Evolutionary conservation across 1,140 invertebrate species (phyloP), one percentile per base, ranked within the genome.

Genomic region (Caenorhabditis briggsae): DNA sequence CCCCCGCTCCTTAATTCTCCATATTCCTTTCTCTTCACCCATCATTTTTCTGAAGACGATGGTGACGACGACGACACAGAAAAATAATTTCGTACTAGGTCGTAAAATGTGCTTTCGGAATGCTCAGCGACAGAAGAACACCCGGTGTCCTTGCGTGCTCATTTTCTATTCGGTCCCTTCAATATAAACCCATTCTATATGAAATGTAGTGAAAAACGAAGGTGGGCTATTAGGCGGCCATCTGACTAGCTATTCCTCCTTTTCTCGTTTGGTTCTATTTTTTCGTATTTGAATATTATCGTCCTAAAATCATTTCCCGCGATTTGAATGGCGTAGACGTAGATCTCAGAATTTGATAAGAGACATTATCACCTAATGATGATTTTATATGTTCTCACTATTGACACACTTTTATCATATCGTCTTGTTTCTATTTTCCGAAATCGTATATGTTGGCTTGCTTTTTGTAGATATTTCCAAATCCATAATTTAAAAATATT

Each of bases 51-150:
- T 9, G 64, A 43, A 70, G 64, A 70, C 33, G 33, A 70, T 70
- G 18, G 64, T 43, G 43, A 70, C 43, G 41, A 43, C 16, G 64
- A 70, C 14, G 41, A 70, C 16, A 14, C 33, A 18, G 14, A 59
- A n/a, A 59, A 70, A 43, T 41, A 70, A 70, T 18, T 70, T 70
- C 64, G 64, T 70, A 70, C 64, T 70, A 70, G 41, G 64, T 70
- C 33, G 43, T 70, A 70, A 70, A 70, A 70, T 70, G 64, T 46
- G 64, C n/a, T 43, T 61, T 61, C 59, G 11, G 23, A 61, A 33
- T 61, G 59, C 59, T 61, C 23, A 18, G 7, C 23, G 33, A 70
- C 64, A 70, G 33, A 16, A 70, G 41, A 43, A 70, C 64, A 70
- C 64, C 64, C 33, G 41, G 64, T 70, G 33, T 70, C 64, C 64